A percentile compares a stretch with the other conserved stretches of the same genome.
Evolutionary conservation across 2,113 vertebrate genomes (phyloP).

Genomic region (Chinchilla lanigera): DNA sequence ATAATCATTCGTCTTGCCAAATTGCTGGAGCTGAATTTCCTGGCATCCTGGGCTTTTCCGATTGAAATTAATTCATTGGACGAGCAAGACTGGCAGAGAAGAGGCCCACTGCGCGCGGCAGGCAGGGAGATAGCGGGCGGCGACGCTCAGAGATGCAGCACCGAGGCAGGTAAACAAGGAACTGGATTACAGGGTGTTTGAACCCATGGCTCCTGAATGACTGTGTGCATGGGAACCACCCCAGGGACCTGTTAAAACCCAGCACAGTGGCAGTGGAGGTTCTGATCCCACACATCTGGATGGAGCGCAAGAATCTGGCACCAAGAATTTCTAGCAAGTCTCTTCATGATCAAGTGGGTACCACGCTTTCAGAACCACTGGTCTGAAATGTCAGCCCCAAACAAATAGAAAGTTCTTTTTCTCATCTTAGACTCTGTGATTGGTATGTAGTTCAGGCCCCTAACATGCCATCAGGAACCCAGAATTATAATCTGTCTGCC

Average conservation of each 20-base stretch:
- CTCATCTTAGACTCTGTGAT: not conserved
- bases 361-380: not conserved
- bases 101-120: not conserved
- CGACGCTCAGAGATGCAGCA: not conserved
- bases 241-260: not conserved
- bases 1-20: not conserved
- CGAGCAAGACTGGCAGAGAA: conserved; percentile 12
- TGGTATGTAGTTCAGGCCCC: not conserved
- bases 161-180: not conserved
- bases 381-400: not conserved
- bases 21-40: not conserved
- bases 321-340: not conserved
- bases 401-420: not conserved
- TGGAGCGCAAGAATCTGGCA: not conserved
- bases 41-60: conserved; percentile 43
- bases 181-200: fast-evolving
- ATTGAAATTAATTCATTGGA: conserved; percentile 51
- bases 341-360: not conserved
- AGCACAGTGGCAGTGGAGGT: not conserved
- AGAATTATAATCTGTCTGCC: not conserved
- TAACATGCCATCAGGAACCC: not conserved
- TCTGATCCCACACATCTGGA: not conserved
- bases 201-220: not conserved
- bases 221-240: fast-evolving
- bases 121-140: not conserved